phyloP scores from a whole-genome alignment of 2,113 vertebrate genomes.

The Poicephalus gulielmi region DNA sequence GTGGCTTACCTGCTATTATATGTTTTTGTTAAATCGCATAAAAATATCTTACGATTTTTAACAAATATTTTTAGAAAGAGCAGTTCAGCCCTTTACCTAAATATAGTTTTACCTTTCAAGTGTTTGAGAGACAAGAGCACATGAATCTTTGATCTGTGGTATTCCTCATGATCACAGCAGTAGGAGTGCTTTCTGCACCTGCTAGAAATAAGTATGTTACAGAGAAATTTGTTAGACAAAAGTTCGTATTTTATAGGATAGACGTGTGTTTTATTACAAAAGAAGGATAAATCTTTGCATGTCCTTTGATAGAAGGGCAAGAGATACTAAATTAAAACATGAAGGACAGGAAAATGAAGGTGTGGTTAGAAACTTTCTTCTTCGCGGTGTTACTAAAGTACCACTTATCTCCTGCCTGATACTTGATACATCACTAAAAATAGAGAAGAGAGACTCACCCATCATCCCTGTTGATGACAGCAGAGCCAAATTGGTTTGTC shows the following conservation, averaged over 20 bases:
- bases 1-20: neutral
- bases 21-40: neutral
- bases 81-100: neutral
- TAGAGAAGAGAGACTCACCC: neutral
- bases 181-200: neutral
- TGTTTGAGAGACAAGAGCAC: neutral
- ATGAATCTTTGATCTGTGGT: neutral
- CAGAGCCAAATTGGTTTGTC: neutral
- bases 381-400: neutral
- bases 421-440: slow-evolving; percentile 25
- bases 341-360: neutral
- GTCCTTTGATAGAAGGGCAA: neutral
- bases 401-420: neutral
- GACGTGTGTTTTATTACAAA: neutral
- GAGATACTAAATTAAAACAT: neutral
- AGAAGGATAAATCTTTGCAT: neutral
- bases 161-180: neutral
- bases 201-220: neutral
- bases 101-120: slow-evolving; percentile 2
- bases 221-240: neutral
- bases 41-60: neutral
- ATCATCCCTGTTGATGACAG: neutral
- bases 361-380: neutral
- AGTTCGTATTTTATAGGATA: neutral
- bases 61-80: slow-evolving; percentile 23